phyloP scores from a whole-genome alignment of 1,140 invertebrate species.

The Drosophila pachea region DNA sequence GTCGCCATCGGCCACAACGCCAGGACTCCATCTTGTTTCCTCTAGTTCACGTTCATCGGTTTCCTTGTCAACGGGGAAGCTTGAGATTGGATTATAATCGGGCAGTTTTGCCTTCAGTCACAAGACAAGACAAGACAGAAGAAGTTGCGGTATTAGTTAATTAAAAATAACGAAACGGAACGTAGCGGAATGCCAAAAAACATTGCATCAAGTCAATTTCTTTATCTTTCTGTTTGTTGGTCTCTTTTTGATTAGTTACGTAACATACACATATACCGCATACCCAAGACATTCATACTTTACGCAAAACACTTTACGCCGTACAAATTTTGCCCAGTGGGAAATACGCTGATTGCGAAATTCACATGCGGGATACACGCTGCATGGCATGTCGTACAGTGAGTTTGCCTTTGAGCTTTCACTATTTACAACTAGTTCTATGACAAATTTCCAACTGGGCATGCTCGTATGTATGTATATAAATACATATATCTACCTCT shows the following conservation, averaged over 20 bases:
- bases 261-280: conserved; percentile 58
- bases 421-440: neutral
- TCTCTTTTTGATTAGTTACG: conserved; percentile 51
- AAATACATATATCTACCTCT: neutral
- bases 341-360: neutral
- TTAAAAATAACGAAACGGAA: conserved; percentile 45
- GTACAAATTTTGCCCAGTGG: conserved; percentile 36
- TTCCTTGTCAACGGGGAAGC: conserved; percentile 79
- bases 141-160: conserved; percentile 69
- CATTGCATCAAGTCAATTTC: conserved; percentile 24
- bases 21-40: conserved; percentile 95
- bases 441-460: conserved; percentile 3
- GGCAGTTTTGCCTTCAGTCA: conserved; percentile 79
- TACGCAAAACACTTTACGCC: conserved; percentile 37
- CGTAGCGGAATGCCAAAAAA: conserved; percentile 42
- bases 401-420: neutral
- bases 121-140: conserved; percentile 71
- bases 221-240: neutral
- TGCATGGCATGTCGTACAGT: neutral
- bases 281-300: conserved; percentile 21
- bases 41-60: conserved; percentile 82
- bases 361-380: neutral
- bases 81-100: conserved; percentile 80
- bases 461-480: neutral
- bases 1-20: conserved; percentile 94